These are phyloP conservation scores for Perca schrenkii DNA, from an alignment of 2,113 vertebrate species.

Conservation along the genomic window DNA sequence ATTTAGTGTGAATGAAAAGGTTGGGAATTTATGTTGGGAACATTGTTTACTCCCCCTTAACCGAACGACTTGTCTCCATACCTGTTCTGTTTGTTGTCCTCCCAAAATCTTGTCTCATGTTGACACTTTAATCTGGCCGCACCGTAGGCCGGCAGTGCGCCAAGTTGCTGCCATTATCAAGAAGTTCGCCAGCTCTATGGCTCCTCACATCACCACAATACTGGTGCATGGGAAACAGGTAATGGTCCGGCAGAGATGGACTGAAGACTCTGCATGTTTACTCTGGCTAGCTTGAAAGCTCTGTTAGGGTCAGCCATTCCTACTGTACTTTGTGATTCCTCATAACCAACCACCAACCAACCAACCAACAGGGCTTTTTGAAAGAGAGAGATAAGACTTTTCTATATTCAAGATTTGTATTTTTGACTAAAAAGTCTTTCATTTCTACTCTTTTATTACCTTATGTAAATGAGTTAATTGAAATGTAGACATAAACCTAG, in stretches of 20 bases:
- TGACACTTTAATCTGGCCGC: conserved; percentile 58
- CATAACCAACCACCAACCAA: not conserved
- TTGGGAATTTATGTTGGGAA: not conserved
- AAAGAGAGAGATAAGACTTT: not conserved
- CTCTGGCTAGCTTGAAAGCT: conserved; percentile 30
- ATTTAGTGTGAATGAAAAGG: not conserved
- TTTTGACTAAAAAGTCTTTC: not conserved
- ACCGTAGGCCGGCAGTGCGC: conserved; percentile 91
- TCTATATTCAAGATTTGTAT: not conserved
- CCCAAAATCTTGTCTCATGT: conserved; percentile 12
- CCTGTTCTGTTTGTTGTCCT: conserved; percentile 16
- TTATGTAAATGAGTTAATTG: not conserved
- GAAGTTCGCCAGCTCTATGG: conserved; percentile 95
- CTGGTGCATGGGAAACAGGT: conserved; percentile 99
- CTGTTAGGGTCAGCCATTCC: conserved; percentile 46
- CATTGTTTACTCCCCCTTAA: not conserved
- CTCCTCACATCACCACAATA: conserved; percentile 96
- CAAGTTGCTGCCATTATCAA: conserved; percentile 90
- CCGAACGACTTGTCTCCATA: not conserved
- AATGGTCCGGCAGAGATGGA: conserved; percentile 72
- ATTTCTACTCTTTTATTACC: not conserved
- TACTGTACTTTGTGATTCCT: not conserved
- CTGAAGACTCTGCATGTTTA: conserved; percentile 77
- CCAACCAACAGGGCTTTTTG: not conserved
- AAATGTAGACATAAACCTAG: not conserved